Conservation (phyloP, 2,797 vertebrate species). For the Microcaecilia unicolor region DNA sequence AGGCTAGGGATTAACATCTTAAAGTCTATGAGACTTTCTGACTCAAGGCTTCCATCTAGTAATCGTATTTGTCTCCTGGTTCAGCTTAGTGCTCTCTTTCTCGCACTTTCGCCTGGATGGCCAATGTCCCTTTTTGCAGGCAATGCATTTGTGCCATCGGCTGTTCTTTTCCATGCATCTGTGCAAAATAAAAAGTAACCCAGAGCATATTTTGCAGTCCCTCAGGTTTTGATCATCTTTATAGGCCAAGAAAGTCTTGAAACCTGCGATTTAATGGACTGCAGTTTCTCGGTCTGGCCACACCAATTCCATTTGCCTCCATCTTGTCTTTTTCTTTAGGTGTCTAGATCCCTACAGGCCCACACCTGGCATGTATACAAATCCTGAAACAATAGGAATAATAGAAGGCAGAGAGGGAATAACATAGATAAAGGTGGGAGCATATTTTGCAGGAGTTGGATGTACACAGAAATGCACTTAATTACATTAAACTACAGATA, state of each 20-base stretch:
- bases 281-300: no score
- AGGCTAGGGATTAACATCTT: conserved; percentile 70
- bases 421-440: no score
- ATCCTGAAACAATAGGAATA: no score
- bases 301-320: no score
- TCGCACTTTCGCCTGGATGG: conserved; percentile 50
- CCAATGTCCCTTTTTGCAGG: conserved; percentile 67
- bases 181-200: conserved; percentile 33
- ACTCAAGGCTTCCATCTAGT: conserved; percentile 69
- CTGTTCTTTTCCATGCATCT: conserved; percentile 51
- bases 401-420: no score
- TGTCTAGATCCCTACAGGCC: conserved; percentile 7
- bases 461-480: no score
- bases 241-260: conserved; percentile 52
- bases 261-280: no score
- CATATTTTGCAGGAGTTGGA: no score
- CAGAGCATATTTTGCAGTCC: no score
- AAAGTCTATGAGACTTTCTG: conserved; percentile 78
- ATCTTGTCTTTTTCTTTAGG: conserved; percentile 36
- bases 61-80: conserved; percentile 72
- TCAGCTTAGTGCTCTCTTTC: conserved; percentile 60
- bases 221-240: conserved; percentile 23
- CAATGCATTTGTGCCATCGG: conserved; percentile 37
- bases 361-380: conserved; percentile 13
- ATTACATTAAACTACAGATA: no score